phyloP scores from a whole-genome alignment of 2,888 invertebrate species.

The Orthonevra nobilis region DNA sequence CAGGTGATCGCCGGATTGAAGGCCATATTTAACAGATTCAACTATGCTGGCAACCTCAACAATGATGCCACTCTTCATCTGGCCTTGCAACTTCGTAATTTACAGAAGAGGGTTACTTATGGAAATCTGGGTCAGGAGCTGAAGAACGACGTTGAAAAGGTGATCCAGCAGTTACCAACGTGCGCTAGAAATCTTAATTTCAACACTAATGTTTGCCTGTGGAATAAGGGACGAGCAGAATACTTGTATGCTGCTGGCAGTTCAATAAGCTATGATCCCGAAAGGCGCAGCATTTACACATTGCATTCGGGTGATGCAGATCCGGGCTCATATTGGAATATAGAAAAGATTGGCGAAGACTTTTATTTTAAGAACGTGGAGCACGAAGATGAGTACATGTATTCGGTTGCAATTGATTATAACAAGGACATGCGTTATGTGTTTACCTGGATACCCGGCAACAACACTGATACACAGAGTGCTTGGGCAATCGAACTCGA shows the following conservation, averaged over 20 bases:
- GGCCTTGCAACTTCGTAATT: slow-evolving; percentile 11
- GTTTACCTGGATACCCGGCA: slow-evolving; percentile 34
- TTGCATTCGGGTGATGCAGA: slow-evolving; percentile 15
- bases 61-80: slow-evolving; percentile 20
- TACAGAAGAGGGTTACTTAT: slow-evolving; percentile 19
- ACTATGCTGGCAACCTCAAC: slow-evolving; percentile 21
- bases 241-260: slow-evolving; percentile 36
- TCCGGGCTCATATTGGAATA: slow-evolving; percentile 15
- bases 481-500: slow-evolving; percentile 13
- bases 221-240: slow-evolving; percentile 23
- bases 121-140: neutral
- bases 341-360: slow-evolving; percentile 6
- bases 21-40: slow-evolving; percentile 35
- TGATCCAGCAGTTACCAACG: slow-evolving; percentile 20
- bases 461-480: slow-evolving; percentile 7
- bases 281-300: slow-evolving; percentile 15
- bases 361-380: slow-evolving; percentile 19
- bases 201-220: slow-evolving; percentile 17
- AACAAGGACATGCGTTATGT: slow-evolving; percentile 21
- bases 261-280: slow-evolving; percentile 3
- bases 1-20: slow-evolving; percentile 27
- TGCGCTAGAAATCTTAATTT: slow-evolving; percentile 44
- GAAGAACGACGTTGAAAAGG: slow-evolving; percentile 9
- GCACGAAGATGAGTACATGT: slow-evolving; percentile 31
- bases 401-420: neutral